Evolutionary conservation across 2,797 vertebrate genomes (phyloP), one percentile per base, ranked within the genome.

Genomic region (Ctenopoma kingsleyae): DNA sequence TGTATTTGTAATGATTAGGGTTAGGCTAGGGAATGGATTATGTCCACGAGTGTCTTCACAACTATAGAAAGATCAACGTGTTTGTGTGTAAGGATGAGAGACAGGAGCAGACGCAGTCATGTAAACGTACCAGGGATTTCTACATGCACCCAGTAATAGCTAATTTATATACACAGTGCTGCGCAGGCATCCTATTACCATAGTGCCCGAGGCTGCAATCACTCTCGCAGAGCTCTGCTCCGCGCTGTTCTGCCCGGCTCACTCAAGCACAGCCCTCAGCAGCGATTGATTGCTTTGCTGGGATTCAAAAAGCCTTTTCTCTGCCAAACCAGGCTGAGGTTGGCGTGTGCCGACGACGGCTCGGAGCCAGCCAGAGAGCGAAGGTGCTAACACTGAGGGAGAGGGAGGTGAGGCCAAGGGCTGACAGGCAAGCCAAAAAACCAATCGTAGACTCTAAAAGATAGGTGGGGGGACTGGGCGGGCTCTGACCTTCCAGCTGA

Each of bases 211-310:
- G 91, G 91, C 91, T 92, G 91, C 90, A 94, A 89, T 93, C 91
- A 87, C 86, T 92, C 91, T 84, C 83, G 71, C 69, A 72, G 80
- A 71, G 81, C 84, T 78, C 67, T 41, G 88, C 84, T 80, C 70
- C 44, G 80, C 84, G 48, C 74, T 17, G 84, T 85, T 80, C 84
- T 41, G 84, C 80, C 72, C 76, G 66, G 88, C 88, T 90, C 91
- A 83, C 91, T 93, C 91, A 88, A 87, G 92, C 93, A 87, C 90
- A 90, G 91, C 91, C 88, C 91, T 88, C 91, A 89, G 92, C 90
- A 87, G 89, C 90, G 80, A 94, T 93, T 92, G 93, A 95, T 94
- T 93, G 92, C 91, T 88, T 93, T 91, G 88, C 92, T 89, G 90
- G 89, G 88, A 93, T 91, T 87, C 87, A 87, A 82, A 90, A 86